Evolutionary conservation across 1,140 invertebrate genomes (phyloP).

Genomic region (Hypsibius dujardini): DNA sequence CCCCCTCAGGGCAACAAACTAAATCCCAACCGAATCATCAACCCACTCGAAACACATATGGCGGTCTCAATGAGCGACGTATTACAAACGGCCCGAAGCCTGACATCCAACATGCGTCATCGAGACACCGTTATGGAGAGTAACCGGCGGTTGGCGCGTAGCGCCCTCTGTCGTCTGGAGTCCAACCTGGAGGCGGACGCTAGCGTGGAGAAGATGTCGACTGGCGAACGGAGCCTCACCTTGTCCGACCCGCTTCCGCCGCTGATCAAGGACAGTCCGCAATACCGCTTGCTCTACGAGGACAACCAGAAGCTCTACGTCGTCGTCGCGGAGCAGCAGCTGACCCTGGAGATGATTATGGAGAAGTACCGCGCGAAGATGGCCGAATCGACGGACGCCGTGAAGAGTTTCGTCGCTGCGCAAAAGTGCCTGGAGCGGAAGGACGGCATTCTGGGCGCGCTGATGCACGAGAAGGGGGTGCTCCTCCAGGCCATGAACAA

Average conservation of each 20-base stretch:
- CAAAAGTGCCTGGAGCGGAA: background rate
- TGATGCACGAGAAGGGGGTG: constrained; percentile 9
- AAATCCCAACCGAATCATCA: background rate
- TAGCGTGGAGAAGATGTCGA: background rate
- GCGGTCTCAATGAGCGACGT: background rate
- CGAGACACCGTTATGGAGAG: background rate
- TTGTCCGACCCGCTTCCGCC: background rate
- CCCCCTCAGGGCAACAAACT: background rate
- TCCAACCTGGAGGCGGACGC: background rate
- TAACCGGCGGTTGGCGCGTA: background rate
- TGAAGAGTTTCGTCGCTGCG: background rate
- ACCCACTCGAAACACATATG: background rate
- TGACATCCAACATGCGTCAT: constrained; percentile 2
- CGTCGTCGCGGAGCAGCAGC: constrained; percentile 8
- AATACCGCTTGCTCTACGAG: background rate
- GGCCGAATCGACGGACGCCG: background rate
- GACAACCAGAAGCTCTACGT: background rate
- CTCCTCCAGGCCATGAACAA: background rate
- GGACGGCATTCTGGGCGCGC: background rate
- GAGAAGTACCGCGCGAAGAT: constrained; percentile 2
- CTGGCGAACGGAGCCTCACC: background rate
- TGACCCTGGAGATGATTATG: constrained; percentile 1
- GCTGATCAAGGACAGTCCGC: background rate
- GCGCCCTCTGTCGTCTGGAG: background rate
- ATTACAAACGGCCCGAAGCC: background rate